Evolutionary conservation across 2,888 invertebrate species (phyloP).

Genomic region (Aricia artaxerxes): DNA sequence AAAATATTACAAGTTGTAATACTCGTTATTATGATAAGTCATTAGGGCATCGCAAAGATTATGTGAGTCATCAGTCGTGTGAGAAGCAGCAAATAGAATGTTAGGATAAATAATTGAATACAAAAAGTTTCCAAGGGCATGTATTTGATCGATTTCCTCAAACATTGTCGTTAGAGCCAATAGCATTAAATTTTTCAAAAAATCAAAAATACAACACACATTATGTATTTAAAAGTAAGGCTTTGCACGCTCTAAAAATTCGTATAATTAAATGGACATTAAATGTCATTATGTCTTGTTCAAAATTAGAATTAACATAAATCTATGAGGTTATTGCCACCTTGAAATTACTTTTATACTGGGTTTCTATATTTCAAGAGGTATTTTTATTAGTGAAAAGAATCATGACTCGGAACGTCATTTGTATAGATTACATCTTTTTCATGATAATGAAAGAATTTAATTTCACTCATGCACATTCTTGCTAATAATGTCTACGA

Average conservation of each 20-base stretch:
- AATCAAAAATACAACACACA: background rate
- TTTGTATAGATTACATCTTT: conserved; percentile 24
- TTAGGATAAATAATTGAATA: too few relatives aligned
- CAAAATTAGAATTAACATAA: conserved; percentile 15
- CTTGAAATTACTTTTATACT: conserved; percentile 2
- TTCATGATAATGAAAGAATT: background rate
- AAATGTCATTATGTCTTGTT: conserved; percentile 20
- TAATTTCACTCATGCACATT: background rate
- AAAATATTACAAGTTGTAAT: too few relatives aligned
- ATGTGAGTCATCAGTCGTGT: too few relatives aligned
- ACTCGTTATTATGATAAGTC: too few relatives aligned
- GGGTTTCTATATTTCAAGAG: background rate
- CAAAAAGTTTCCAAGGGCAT: too few relatives aligned
- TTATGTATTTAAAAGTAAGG: background rate
- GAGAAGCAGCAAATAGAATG: too few relatives aligned
- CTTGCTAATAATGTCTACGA: background rate
- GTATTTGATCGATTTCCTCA: too few relatives aligned
- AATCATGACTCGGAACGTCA: background rate
- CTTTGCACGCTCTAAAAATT: conserved; percentile 27
- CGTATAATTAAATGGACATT: conserved; percentile 10
- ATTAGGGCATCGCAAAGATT: too few relatives aligned
- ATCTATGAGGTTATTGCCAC: conserved; percentile 20
- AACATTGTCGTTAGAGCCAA: too few relatives aligned
- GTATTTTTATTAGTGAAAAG: conserved; percentile 14
- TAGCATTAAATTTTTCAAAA: too few relatives aligned